Evolutionary conservation across 2,888 invertebrate species (phyloP).

Genomic region (Hydrotaea cyrtoneurina): DNA sequence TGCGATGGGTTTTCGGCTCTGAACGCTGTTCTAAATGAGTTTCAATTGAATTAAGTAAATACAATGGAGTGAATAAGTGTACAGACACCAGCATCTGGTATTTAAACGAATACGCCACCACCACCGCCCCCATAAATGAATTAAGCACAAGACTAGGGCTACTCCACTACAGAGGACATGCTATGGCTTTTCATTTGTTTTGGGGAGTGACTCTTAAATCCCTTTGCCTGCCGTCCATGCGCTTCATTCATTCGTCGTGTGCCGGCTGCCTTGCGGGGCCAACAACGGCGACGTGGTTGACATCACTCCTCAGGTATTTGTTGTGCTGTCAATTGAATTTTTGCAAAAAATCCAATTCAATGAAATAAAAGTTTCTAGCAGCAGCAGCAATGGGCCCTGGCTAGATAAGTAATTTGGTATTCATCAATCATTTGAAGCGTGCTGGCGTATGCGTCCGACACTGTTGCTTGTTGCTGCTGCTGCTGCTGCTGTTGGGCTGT

Average conservation of each 20-base stretch:
- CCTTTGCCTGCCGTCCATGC: background rate
- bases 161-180: too few species aligned
- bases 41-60: slow-evolving; percentile 50
- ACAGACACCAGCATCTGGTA: background rate
- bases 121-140: background rate
- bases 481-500: background rate
- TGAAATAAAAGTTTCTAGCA: slow-evolving; percentile 14
- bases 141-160: background rate
- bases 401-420: slow-evolving; percentile 56
- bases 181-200: too few species aligned
- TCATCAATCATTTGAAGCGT: slow-evolving; percentile 58
- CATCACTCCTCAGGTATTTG: slow-evolving; percentile 42
- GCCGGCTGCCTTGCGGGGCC: background rate
- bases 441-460: background rate
- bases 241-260: background rate
- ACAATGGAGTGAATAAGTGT: background rate
- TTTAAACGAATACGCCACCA: too few species aligned
- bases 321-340: slow-evolving; percentile 27
- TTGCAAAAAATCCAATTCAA: slow-evolving; percentile 30
- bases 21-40: slow-evolving; percentile 25
- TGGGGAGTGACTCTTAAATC: background rate
- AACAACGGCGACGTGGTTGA: slow-evolving; percentile 20
- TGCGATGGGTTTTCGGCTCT: background rate
- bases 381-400: too few species aligned
- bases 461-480: background rate